Conservation (phyloP, 1,140 invertebrate species). For the Agrilus planipennis region DNA sequence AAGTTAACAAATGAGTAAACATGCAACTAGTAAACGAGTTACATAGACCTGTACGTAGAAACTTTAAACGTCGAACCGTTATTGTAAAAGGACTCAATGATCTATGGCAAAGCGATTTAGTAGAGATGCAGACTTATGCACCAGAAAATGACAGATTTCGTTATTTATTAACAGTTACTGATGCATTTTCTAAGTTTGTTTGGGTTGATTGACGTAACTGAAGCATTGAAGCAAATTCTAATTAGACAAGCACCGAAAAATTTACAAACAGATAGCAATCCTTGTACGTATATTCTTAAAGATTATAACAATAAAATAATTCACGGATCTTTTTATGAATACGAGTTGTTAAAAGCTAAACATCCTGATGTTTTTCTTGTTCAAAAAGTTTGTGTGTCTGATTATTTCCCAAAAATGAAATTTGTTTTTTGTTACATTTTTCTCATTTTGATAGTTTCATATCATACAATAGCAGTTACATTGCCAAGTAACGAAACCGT, state of each 20-base stretch:
- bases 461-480: too few relatives aligned
- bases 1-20: too few relatives aligned
- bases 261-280: constrained; percentile 27
- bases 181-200: constrained; percentile 35
- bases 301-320: too few relatives aligned
- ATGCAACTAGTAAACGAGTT: constrained; percentile 24
- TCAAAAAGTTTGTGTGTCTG: too few relatives aligned
- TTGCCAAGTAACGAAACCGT: too few relatives aligned
- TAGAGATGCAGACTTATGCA: constrained; percentile 28
- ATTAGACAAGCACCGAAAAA: constrained; percentile 13
- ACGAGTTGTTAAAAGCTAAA: too few relatives aligned
- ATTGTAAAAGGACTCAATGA: constrained; percentile 31
- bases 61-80: constrained; percentile 25
- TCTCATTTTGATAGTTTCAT: too few relatives aligned
- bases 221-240: constrained; percentile 2
- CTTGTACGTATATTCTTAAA: too few relatives aligned
- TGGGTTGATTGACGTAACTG: constrained; percentile 20
- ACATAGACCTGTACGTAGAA: constrained; percentile 27
- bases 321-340: too few relatives aligned
- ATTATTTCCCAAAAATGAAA: too few relatives aligned
- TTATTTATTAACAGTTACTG: constrained; percentile 36
- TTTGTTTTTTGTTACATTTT: too few relatives aligned
- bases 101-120: constrained; percentile 33
- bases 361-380: too few relatives aligned
- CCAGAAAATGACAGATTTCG: constrained; percentile 31